A percentile compares a stretch with the other conserved stretches of the same genome.
Evolutionary conservation across 2,797 vertebrate genomes (phyloP).

Genomic region (Pterois miles): DNA sequence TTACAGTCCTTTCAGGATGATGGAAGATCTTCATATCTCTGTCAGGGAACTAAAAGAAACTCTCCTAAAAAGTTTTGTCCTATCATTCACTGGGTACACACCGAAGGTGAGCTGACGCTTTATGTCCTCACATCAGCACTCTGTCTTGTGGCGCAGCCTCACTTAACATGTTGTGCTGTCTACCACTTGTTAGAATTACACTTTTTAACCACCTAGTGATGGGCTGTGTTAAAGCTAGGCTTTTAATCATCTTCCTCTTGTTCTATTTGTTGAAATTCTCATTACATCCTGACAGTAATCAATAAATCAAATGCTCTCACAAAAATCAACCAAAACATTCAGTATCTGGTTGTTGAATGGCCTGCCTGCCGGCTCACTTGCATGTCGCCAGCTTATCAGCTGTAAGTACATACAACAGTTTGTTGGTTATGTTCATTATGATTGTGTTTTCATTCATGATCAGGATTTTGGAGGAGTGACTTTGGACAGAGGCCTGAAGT

Average conservation of each 20-base stretch:
- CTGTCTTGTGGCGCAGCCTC: constrained; percentile 11
- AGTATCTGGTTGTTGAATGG: not conserved
- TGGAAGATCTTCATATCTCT: constrained; percentile 56
- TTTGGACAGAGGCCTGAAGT: no score
- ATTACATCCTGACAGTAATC: not conserved
- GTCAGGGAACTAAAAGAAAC: constrained; percentile 44
- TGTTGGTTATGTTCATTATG: not conserved
- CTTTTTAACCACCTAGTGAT: not conserved
- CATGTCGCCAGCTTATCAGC: not conserved
- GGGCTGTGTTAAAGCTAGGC: not conserved
- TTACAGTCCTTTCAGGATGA: constrained; percentile 53
- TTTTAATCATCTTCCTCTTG: no score
- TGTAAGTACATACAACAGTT: not conserved
- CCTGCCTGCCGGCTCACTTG: not conserved
- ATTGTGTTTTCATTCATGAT: not conserved
- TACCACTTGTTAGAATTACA: constrained; percentile 2
- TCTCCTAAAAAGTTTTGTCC: constrained; percentile 50
- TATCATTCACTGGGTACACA: constrained; percentile 18
- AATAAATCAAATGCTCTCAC: not conserved
- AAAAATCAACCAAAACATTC: not conserved
- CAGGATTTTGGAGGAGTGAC: not conserved
- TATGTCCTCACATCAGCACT: constrained; percentile 36
- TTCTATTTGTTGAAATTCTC: no score
- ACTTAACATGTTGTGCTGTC: constrained; percentile 30
- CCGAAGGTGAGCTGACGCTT: constrained; percentile 43